Base-by-base conservation (phyloP, 2,888 invertebrate species). In the Griposia aprilina region DNA sequence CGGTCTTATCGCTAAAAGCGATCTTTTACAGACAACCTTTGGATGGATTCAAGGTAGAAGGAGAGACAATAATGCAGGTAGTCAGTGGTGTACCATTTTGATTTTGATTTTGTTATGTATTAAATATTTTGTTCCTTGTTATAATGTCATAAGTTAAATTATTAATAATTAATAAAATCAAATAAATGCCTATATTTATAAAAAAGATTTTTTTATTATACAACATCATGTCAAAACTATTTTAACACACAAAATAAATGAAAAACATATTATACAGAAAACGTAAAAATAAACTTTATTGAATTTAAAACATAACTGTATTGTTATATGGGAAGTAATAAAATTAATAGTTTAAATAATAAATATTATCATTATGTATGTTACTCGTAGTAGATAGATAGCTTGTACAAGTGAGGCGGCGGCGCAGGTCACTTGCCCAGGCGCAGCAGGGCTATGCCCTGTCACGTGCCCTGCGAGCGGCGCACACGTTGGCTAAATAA, bases 221-320 rank as follows among this genome's bases (percentile, higher is more conserved):
- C 63, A 84, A 83, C 76, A 81, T 79, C 78, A 80, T 74, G 57
- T 71, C 75, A 88, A 88, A 84, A 85, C 74, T 83, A 80, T 80
- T 84, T 84, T 83, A 86, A 81, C 84, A 88, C 82, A 89, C 83
- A 89, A 89, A 93, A 89, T 86, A 91, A 94, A 94, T 92, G 89
- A 94, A 94, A 93, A 93, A 91, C 92, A 92, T 91, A 91, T 82
- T 90, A 92, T 95, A 95, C 93, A 94, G 92, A 94, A 95, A 96
- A 96, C 95, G 92, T 96, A 95, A 95, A 95, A 95, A 95, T 96
- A 96, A 95, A 95, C 94, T 96, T 96, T 96, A 96, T 95, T 95
- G 91, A 93, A 93, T 94, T 94, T 91, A 91, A 94, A 95, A 95
- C 94, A 95, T 93, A 94, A 95, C 93, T 93, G 89, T 91, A 92